Conservation (phyloP, 23 tunicate species). For the Ciona savignyi region DNA sequence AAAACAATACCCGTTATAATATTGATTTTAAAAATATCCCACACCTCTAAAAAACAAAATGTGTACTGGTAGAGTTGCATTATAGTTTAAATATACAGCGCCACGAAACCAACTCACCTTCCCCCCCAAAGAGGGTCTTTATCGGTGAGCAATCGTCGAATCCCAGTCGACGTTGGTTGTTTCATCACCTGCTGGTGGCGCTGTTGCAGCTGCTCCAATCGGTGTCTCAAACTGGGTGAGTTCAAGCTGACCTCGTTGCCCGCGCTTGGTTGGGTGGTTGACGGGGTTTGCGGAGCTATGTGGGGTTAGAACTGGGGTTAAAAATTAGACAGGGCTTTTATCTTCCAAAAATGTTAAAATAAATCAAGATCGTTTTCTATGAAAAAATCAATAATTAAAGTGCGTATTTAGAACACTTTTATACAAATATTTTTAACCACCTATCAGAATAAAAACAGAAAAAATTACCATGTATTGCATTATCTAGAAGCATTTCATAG, state of each 20-base stretch:
- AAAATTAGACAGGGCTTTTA: no score
- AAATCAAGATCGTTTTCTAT: no score
- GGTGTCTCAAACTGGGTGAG: constrained; percentile 51
- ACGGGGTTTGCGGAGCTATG: constrained; percentile 4
- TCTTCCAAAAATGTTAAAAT: no score
- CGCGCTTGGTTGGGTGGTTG: constrained; percentile 1
- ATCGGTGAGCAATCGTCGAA: constrained; percentile 64
- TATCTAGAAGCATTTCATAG: background rate
- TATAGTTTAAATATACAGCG: no score
- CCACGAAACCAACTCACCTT: constrained; percentile 28
- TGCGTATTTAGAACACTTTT: no score
- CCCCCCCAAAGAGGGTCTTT: constrained; percentile 93
- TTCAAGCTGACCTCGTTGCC: constrained; percentile 60
- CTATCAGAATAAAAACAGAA: background rate
- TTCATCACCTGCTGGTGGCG: constrained; percentile 25
- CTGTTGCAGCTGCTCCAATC: constrained; percentile 70
- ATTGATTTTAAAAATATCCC: no score
- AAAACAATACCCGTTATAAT: no score
- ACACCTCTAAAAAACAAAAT: no score
- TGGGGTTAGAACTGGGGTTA: background rate
- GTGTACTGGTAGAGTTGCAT: no score
- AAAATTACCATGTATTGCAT: background rate
- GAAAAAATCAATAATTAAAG: no score
- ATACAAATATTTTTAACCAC: no score
- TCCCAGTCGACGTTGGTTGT: constrained; percentile 15